Base-by-base conservation (phyloP, 2,113 vertebrate genomes). In the Sphyrna mokarran region DNA sequence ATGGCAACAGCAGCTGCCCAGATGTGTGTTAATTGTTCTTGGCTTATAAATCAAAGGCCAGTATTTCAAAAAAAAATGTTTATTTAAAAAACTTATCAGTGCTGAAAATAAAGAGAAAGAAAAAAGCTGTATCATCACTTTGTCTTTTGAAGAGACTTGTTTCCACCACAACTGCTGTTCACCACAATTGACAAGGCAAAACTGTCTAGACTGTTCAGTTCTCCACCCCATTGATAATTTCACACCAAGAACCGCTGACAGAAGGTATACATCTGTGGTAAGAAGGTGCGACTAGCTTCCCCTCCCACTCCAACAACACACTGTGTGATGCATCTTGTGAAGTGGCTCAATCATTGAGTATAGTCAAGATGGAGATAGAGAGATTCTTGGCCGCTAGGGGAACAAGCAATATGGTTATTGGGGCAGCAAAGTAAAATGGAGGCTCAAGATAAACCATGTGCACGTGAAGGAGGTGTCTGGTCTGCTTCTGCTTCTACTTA, bases 1-100 rank as follows among this genome's bases (percentile, higher is more conserved):
- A 20, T 72, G 37, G 40, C 94, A 37, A 72, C 40, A 72, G 91
- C 94, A 54, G 94, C 94, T 95, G 94, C 18, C 68, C 94, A 95
- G 68, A 95, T 95, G 69, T 95, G 33, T 18, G 29, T 5, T 72
- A 26, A 14, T 72, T 43, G 43, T 72, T 70, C 40, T 54, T 33
- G 40, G 23, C 69, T 72, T 5, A 18, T 11, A 29, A 90, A 90
- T 90, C 43, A 76, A 95, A 76, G 40, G 7, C 4, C 26, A 29
- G 22, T 7, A 43, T 29, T 95, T 26, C n/a, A 48, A 29, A 48
- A 48, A 69, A 40, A 61, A 1, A 29, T 58, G 10, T 90, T 70
- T 40, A 16, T 80, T 3, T 16, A 18, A 16, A n/a, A 4, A 37
- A 69, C 40, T 94, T 69, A 40, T 94, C 66, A 29, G 9, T 68